phyloP scores from a whole-genome alignment of 2,888 invertebrate species.

The Eudemis profundana region DNA sequence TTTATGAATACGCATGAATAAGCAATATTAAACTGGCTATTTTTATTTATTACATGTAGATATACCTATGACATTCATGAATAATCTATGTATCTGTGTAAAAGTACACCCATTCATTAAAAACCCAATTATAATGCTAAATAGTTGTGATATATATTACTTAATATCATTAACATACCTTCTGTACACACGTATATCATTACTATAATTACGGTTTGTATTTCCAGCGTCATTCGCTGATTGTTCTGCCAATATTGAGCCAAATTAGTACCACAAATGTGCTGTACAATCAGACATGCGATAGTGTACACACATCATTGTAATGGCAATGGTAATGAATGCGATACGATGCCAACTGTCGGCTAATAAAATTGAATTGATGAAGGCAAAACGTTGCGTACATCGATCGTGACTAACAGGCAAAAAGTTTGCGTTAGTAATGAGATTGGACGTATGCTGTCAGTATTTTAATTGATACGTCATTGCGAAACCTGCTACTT shows the following conservation, averaged over 20 bases:
- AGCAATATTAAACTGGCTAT: too few relatives aligned
- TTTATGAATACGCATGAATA: too few relatives aligned
- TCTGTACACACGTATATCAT: conserved; percentile 16
- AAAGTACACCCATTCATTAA: not conserved
- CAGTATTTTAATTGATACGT: too few relatives aligned
- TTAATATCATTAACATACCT: conserved; percentile 6
- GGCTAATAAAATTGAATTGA: conserved; percentile 2
- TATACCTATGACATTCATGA: too few relatives aligned
- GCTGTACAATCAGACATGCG: conserved; percentile 28
- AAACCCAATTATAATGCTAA: not conserved
- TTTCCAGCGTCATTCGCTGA: conserved; percentile 19
- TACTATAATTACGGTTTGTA: conserved; percentile 17
- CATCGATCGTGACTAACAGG: not conserved
- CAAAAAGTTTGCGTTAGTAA: not conserved
- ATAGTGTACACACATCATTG: conserved; percentile 33
- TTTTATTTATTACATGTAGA: too few relatives aligned
- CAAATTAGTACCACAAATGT: conserved; percentile 40
- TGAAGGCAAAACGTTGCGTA: not conserved
- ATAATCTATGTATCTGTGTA: too few relatives aligned
- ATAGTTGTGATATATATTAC: too few relatives aligned
- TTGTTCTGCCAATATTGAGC: conserved; percentile 37
- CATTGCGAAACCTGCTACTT: too few relatives aligned
- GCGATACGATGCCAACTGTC: conserved; percentile 4
- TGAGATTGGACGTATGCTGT: too few relatives aligned
- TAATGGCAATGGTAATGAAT: conserved; percentile 18